Evolutionary conservation across 1,140 invertebrate species (phyloP).

Genomic region (Drosophila willistoni): DNA sequence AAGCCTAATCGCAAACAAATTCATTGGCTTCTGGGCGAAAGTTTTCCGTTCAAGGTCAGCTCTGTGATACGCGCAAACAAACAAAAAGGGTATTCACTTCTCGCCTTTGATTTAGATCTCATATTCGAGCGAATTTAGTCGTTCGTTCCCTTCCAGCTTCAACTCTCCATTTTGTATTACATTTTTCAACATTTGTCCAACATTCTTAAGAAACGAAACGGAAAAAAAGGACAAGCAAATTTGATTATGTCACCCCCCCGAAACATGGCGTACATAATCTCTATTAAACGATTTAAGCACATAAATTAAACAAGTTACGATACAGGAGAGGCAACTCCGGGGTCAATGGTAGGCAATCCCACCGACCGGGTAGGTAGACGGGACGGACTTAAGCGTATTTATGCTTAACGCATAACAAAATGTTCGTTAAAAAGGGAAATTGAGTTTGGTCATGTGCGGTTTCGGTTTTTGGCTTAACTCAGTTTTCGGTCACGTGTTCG

Average conservation of each 20-base stretch:
- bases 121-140: no score
- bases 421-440: constrained; percentile 50
- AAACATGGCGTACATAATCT: constrained; percentile 75
- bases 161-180: constrained; percentile 31
- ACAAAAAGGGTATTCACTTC: constrained; percentile 10
- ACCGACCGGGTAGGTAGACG: neutral
- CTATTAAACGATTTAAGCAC: constrained; percentile 78
- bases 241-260: constrained; percentile 65
- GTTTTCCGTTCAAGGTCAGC: constrained; percentile 37
- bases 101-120: constrained; percentile 3
- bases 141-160: neutral
- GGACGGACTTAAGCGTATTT: constrained; percentile 62
- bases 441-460: constrained; percentile 62
- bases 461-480: constrained; percentile 35
- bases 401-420: constrained; percentile 75
- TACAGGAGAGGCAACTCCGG: neutral
- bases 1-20: constrained; percentile 73
- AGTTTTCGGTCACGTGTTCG: constrained; percentile 60
- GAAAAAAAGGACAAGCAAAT: constrained; percentile 35
- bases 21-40: constrained; percentile 48
- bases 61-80: neutral
- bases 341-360: no score
- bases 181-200: constrained; percentile 40
- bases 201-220: constrained; percentile 55
- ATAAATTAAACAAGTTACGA: constrained; percentile 75